Percentiles rank a stretch among this genome's conserved stretches.
phyloP scores from a whole-genome alignment of 2,888 invertebrate genomes.

The Metallyticus violacea region DNA sequence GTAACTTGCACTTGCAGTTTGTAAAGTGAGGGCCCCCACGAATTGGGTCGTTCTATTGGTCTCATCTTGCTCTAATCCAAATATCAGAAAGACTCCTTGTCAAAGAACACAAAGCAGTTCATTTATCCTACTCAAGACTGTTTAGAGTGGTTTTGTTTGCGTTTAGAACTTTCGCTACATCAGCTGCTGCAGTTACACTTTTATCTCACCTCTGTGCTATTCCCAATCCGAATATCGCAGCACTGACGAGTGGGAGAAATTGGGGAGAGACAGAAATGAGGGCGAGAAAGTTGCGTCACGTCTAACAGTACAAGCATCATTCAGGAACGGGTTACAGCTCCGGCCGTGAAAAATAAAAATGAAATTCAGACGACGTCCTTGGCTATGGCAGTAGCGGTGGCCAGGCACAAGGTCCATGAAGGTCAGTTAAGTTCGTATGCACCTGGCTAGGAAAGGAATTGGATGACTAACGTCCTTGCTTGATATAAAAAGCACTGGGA shows the following conservation, averaged over 20 bases:
- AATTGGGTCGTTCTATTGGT: too few species aligned
- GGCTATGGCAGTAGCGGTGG: not conserved
- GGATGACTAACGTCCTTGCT: not conserved
- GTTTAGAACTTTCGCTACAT: too few species aligned
- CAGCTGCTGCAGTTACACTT: too few species aligned
- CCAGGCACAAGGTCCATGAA: not conserved
- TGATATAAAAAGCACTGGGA: too few species aligned
- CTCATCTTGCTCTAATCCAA: too few species aligned
- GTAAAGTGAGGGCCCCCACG: too few species aligned
- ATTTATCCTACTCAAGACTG: too few species aligned
- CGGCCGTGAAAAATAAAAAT: not conserved
- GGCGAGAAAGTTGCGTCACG: not conserved
- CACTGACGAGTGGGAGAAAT: not conserved
- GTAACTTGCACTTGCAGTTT: too few species aligned
- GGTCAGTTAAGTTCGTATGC: not conserved
- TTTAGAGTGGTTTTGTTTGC: too few species aligned
- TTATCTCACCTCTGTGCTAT: too few species aligned
- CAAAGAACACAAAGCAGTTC: too few species aligned
- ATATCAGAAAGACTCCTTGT: too few species aligned
- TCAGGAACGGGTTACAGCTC: not conserved
- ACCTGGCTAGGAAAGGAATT: not conserved
- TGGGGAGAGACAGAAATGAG: not conserved
- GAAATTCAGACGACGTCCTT: not conserved
- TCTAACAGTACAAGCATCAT: not conserved
- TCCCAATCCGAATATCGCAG: not conserved